Evolutionary conservation across 2,888 invertebrate genomes (phyloP), one percentile per base, ranked within the genome.

Genomic region (Melanchra persicariae): DNA sequence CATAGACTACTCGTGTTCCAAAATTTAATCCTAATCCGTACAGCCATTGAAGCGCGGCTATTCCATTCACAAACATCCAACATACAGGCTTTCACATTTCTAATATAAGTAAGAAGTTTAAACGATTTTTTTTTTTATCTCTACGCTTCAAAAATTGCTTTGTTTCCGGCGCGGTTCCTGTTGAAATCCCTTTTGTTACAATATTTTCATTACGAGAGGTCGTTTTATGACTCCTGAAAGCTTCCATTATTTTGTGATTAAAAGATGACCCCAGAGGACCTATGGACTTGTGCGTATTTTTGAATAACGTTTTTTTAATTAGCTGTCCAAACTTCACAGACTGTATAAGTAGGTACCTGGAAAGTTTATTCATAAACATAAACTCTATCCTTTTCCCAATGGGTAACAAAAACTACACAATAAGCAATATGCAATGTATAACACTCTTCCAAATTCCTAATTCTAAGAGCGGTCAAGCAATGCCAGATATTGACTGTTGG

Each of bases 191-290:
- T 75, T 81, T 81, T 74, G 60, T 72, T 61, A 57, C 19, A 52
- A 64, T 65, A 51, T 72, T 81, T 77, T 78, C 30, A 74, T 74
- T 67, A 49, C 55, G 71, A 37, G 77, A 64, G 63, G 52, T 34
- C 60, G 37, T 68, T 73, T 67, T 43, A 24, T 43, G 51, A 26
- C 19, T 60, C 5, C 37, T 45, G 10, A 66, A 64, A 67, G 58
- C 61, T n/a, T 67, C 12, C 47, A 64, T 67, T 66, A 30, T 69
- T n/a, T 24, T 24, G 12, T 30, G 40, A 61, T 52, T 61, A 55
- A 70, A 55, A 63, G 5, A 47, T 61, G 59, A 68, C 24, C 47
- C 7, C 0, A 19, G 61, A 58, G 22, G 45, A 69, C 7, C 9
- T 37, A 8, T n/a, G 1, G 24, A 45, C 10, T 10, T 43, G 5